These are phyloP conservation scores for Chaetura pelagica DNA, from an alignment of 2,113 vertebrate species.

Conservation along the genomic window DNA sequence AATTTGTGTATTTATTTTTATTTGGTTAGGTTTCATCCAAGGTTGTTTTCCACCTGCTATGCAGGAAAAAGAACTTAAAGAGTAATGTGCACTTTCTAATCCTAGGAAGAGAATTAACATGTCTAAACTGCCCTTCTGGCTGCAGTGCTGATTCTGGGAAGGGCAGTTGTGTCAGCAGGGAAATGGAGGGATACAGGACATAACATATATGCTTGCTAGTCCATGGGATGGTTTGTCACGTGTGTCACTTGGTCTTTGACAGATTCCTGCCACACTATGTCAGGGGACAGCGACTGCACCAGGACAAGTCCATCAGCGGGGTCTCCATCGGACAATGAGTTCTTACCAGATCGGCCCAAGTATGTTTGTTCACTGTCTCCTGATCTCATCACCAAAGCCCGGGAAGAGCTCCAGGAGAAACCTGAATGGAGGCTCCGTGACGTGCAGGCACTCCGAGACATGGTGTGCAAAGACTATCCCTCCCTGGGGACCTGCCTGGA, in stretches of 20 bases:
- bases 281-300: conserved; percentile 86
- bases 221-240: not conserved
- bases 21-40: not conserved
- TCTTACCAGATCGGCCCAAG: conserved; percentile 77
- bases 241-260: not conserved
- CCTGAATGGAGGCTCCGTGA: conserved; percentile 96
- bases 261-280: conserved; percentile 82
- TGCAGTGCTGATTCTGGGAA: not conserved
- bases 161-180: not conserved
- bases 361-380: conserved; percentile 91
- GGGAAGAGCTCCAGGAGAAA: conserved; percentile 97
- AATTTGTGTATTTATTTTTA: not conserved
- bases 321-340: conserved; percentile 70
- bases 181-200: not conserved
- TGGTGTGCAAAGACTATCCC: conserved; percentile 94
- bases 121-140: not conserved
- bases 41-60: not conserved
- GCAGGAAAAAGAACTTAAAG: not conserved
- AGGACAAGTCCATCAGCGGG: conserved; percentile 81
- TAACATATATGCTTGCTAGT: not conserved
- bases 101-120: not conserved
- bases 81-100: not conserved
- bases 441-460: conserved; percentile 93
- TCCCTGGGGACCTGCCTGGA: conserved; percentile 90
- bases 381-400: conserved; percentile 91